Evolutionary conservation across 2,797 vertebrate genomes (phyloP).

Genomic region (Sebastes oblongus): DNA sequence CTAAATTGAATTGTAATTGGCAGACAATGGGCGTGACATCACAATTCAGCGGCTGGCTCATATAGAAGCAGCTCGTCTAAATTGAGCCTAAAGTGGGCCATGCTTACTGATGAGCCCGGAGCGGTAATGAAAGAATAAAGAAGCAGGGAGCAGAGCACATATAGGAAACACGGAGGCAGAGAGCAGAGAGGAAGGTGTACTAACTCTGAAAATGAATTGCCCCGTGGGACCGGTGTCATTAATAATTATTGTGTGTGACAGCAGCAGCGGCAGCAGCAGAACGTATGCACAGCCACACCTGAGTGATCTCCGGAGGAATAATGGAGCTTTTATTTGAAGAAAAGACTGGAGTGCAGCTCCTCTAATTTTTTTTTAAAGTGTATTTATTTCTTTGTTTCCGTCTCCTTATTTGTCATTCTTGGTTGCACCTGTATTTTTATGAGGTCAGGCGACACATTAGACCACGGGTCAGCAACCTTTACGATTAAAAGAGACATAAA

Average conservation of each 20-base stretch:
- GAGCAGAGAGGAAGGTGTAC: constrained; percentile 13
- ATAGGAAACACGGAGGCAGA: constrained; percentile 17
- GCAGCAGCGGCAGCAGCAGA: background rate
- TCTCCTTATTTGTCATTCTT: background rate
- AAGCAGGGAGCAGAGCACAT: background rate
- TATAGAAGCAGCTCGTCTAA: constrained; percentile 64
- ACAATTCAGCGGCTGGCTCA: constrained; percentile 64
- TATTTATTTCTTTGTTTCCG: background rate
- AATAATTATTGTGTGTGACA: constrained; percentile 43
- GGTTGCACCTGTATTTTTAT: background rate
- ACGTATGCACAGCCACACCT: background rate
- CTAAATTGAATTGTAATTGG: constrained; percentile 81
- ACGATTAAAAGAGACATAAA: too few species aligned
- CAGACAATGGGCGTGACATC: constrained; percentile 75
- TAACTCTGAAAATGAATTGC: constrained; percentile 47
- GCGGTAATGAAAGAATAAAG: constrained; percentile 62
- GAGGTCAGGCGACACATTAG: background rate
- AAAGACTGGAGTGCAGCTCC: background rate
- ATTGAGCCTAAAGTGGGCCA: constrained; percentile 68
- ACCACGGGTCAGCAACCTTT: too few species aligned
- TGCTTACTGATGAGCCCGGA: constrained; percentile 55
- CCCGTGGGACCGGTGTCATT: constrained; percentile 38
- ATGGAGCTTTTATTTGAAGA: constrained; percentile 13
- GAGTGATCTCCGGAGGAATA: constrained; percentile 15
- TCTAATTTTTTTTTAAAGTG: background rate